These are phyloP conservation scores for Microplitis mediator DNA, from an alignment of 1,140 invertebrate species.

Conservation along the genomic window DNA sequence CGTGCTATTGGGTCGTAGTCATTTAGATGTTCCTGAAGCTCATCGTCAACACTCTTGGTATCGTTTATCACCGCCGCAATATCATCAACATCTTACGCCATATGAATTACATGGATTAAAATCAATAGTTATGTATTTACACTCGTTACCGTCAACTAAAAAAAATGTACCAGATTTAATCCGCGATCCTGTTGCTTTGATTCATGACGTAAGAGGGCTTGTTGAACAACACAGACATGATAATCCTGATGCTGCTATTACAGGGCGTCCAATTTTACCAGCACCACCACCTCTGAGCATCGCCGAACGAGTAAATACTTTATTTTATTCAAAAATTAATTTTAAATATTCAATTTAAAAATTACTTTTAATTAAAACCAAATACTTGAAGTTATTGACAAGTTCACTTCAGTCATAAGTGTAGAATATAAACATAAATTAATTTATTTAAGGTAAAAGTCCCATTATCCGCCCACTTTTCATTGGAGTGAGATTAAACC, in stretches of 20 bases:
- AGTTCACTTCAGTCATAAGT: too few relatives aligned
- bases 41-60: conserved; percentile 42
- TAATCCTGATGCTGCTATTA: conserved; percentile 79
- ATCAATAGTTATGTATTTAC: conserved; percentile 89
- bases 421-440: too few relatives aligned
- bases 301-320: conserved; percentile 48
- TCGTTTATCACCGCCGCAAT: conserved; percentile 39
- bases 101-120: conserved; percentile 89
- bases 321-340: conserved; percentile 3
- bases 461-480: too few relatives aligned
- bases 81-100: conserved; percentile 76
- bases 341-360: not conserved
- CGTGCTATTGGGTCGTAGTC: conserved; percentile 82
- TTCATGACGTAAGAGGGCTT: conserved; percentile 85
- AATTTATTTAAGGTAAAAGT: too few relatives aligned
- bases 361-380: too few relatives aligned
- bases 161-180: conserved; percentile 93
- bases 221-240: conserved; percentile 89
- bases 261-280: conserved; percentile 76
- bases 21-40: conserved; percentile 67
- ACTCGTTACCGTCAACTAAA: conserved; percentile 84
- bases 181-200: conserved; percentile 84
- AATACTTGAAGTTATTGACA: too few relatives aligned
- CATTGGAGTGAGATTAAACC: too few relatives aligned
- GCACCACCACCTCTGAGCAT: conserved; percentile 53